Percentiles rank a stretch among this genome's conserved stretches.
These are phyloP conservation scores for Reticulitermes speratus DNA, from an alignment of 1,140 invertebrate genomes.

Conservation along the genomic window DNA sequence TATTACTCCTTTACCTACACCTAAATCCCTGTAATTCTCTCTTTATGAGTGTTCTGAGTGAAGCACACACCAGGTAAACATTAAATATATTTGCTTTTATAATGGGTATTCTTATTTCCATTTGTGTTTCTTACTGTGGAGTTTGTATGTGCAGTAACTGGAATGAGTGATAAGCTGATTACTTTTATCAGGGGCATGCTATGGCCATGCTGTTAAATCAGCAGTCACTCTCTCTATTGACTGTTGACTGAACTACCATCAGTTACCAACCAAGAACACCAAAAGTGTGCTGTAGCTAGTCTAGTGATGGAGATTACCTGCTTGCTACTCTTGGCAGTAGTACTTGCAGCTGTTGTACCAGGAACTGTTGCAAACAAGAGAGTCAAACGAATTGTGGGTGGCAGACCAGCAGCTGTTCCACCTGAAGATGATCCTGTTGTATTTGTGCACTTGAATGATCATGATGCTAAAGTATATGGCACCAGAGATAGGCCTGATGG, in stretches of 20 bases:
- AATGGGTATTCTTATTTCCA: too few relatives aligned
- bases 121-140: too few relatives aligned
- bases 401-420: conserved; percentile 53
- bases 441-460: conserved; percentile 54
- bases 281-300: too few relatives aligned
- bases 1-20: too few relatives aligned
- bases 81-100: too few relatives aligned
- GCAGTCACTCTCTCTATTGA: neutral
- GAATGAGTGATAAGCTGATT: too few relatives aligned
- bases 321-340: neutral
- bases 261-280: neutral
- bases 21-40: too few relatives aligned
- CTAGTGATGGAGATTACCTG: neutral
- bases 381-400: conserved; percentile 59
- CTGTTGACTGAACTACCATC: neutral
- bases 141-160: too few relatives aligned
- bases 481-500: conserved; percentile 45
- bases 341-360: neutral
- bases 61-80: too few relatives aligned
- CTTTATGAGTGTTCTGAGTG: too few relatives aligned
- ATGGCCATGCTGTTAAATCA: neutral
- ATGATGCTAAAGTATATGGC: conserved; percentile 54
- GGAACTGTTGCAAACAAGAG: conserved; percentile 32
- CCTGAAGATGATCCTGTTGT: conserved; percentile 61
- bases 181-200: neutral